Base-by-base conservation (phyloP, 2,113 vertebrate genomes). In the Paramisgurnus dabryanus region DNA sequence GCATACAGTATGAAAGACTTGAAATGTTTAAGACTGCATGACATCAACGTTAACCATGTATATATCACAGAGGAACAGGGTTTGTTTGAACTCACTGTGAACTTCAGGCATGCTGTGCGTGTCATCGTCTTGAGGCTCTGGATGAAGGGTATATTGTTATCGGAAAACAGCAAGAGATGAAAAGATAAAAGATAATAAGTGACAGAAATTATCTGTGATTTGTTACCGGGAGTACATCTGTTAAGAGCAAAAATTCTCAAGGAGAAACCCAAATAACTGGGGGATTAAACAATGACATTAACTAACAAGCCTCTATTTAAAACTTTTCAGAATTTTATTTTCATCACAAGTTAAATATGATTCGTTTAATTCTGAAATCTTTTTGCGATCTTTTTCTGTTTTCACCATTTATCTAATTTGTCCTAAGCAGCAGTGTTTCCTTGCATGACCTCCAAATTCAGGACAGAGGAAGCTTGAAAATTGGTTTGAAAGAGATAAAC, bases 61-160 rank as follows among this genome's bases (percentile, higher is more conserved):
- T 58, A 34, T 64, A 64, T 75, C 57, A 39, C 63, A 76, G 63
- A 66, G 61, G 15, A 66, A 39, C 7, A 69, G 22, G 41, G 34
- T 4, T 64, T 18, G 18, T 39, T 50, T 61, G 13, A 34, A 89
- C 89, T 89, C 75, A 91, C 90, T 84, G 53, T 88, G 84, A 49
- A 85, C 81, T 3, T 91, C 89, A 6, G 87, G 86, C 83, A 87
- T 89, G 81, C 88, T 91, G 76, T 86, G 80, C n/a, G 83, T 88
- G 65, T 91, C 86, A 73, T 87, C 89, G 6, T 88, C 88, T 76
- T 4, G 61, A 6, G 49, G 39, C 22, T 86, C 89, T 91, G 5
- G 11, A 27, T 53, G 47, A 47, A 69, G 81, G 34, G 22, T 22
- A 81, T 47, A 86, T 49, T 27, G 78, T 64, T 49, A 69, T 3